Base-by-base conservation (phyloP, 2,113 vertebrate species). In the Paradoxurus hermaphroditus region DNA sequence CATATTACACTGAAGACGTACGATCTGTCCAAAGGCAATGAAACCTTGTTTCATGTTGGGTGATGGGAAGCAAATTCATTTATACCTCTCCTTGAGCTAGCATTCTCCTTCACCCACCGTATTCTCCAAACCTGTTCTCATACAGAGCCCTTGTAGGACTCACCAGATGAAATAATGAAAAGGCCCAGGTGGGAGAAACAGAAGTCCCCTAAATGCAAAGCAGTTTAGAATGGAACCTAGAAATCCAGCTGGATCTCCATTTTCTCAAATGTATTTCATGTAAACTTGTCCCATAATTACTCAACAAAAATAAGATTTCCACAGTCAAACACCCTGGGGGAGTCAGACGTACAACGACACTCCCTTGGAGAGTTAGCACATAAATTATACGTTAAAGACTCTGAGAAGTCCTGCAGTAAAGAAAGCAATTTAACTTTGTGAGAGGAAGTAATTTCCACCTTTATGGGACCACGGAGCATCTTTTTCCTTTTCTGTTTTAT, bases 261-360 rank as follows among this genome's bases (percentile, higher is more conserved):
- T 91, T 96, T 73, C n/a, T 93, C 77, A 97, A 85, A 39, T 68
- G 1, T 91, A 51, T 72, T 86, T 86, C 23, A 86, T 89, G 23
- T 90, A 62, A 73, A 79, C 11, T 81, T 86, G 34, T 77, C 62
- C n/a, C 31, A 82, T 15, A 88, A 75, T 29, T 89, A 39, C 15
- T 90, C 23, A 75, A 25, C 36, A 59, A 68, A 86, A 83, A 36
- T 29, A 86, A 70, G 31, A 77, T 95, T 87, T 92, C 44, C 44
- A 85, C 5, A 72, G 9, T 7, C 36, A 94, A 91, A 90, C 56
- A 72, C 46, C 36, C 2, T 18, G 65, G 65, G 29, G 56, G 29
- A 85, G 23, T 91, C 72, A 92, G 53, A 15, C 34, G 44, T 36
- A 62, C 0, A 15, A 21, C 77, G 70, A 63, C 3, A 68, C 12